A percentile compares a stretch with the other conserved stretches of the same genome.
phyloP scores from a whole-genome alignment of 2,797 vertebrate genomes.

The Etheostoma perlongum region DNA sequence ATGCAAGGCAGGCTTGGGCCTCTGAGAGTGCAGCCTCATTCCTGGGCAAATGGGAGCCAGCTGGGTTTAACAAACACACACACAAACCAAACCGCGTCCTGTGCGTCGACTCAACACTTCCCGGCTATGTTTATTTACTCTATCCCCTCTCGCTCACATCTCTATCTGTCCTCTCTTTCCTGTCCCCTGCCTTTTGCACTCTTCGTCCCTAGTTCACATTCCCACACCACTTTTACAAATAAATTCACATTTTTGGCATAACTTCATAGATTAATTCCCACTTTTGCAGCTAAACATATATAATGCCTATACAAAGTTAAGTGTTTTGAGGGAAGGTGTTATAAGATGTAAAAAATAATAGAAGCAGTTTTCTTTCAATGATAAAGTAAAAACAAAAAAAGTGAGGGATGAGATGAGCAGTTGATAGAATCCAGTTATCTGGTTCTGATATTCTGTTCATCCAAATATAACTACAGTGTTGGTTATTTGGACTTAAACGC shows the following conservation, averaged over 20 bases:
- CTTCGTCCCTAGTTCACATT: constrained; percentile 47
- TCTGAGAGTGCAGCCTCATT: constrained; percentile 84
- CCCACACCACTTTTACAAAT: constrained; percentile 36
- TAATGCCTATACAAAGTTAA: constrained; percentile 7
- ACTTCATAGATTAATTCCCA: constrained; percentile 30
- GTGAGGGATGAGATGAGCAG: neutral
- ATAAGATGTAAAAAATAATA: neutral
- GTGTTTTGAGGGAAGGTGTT: neutral
- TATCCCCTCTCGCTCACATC: constrained; percentile 68
- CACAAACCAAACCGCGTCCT: constrained; percentile 78
- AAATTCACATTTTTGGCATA: constrained; percentile 54
- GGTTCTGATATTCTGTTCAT: constrained; percentile 1
- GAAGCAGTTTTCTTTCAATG: neutral
- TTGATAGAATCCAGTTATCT: neutral
- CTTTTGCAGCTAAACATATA: constrained; percentile 24
- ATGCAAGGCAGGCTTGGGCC: constrained; percentile 75
- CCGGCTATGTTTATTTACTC: constrained; percentile 82
- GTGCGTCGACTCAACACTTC: constrained; percentile 81
- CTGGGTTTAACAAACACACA: constrained; percentile 83
- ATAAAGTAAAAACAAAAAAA: neutral
- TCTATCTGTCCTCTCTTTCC: constrained; percentile 78
- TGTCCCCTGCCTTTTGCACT: constrained; percentile 58
- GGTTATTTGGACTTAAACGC: neutral
- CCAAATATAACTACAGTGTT: neutral
- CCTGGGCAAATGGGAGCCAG: constrained; percentile 85